Evolutionary conservation across 2,888 invertebrate species (phyloP).

Genomic region (Thereva nobilitata): DNA sequence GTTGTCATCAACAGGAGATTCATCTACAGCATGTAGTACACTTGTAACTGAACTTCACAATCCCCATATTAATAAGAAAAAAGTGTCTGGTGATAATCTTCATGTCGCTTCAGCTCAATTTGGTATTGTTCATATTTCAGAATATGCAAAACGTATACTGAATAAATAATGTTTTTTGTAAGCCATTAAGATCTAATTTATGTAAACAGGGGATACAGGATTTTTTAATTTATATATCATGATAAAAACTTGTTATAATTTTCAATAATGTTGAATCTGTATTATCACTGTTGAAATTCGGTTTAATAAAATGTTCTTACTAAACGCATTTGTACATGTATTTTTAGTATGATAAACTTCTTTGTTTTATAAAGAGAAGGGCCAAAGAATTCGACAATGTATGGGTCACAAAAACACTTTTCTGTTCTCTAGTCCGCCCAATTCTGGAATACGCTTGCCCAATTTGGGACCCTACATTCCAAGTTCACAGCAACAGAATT

Average conservation of each 20-base stretch:
- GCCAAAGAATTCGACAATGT: no score
- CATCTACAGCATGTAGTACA: constrained; percentile 64
- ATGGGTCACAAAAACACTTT: no score
- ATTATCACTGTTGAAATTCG: no score
- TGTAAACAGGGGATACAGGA: not conserved
- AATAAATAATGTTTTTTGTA: constrained; percentile 24
- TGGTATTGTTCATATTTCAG: constrained; percentile 53
- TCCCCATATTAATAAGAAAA: constrained; percentile 60
- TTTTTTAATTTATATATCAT: not conserved
- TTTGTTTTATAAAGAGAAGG: no score
- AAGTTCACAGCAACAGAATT: no score
- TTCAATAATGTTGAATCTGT: not conserved
- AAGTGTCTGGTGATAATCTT: constrained; percentile 60
- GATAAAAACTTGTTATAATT: constrained; percentile 24
- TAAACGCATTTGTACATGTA: no score
- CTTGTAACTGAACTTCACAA: constrained; percentile 65
- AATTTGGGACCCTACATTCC: no score
- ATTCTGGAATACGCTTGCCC: no score
- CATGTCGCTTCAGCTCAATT: constrained; percentile 58
- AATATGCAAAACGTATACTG: constrained; percentile 46
- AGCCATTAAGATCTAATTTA: not conserved
- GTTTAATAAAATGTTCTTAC: no score
- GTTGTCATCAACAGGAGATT: constrained; percentile 59
- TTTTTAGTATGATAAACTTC: no score
- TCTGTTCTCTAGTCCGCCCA: no score